Evolutionary conservation across 2,113 vertebrate species (phyloP), one percentile per base, ranked within the genome.

Genomic region (Scortum barcoo): DNA sequence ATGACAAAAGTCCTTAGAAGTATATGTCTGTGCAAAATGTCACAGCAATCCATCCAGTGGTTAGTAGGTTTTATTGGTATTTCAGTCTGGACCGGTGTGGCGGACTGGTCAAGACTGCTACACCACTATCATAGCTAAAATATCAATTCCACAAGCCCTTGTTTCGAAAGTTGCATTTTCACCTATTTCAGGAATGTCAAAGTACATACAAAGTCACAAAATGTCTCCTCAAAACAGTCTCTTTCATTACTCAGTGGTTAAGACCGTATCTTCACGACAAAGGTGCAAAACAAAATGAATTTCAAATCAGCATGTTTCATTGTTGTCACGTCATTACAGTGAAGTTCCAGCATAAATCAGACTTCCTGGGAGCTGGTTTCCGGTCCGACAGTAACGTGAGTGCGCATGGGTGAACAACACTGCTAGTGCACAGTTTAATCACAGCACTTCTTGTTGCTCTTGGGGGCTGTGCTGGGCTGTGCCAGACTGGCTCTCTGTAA

Each of bases 391-490:
- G 73, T 61, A n/a, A 58, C 4, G 6, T 19, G 22, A 68, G 44
- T 72, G 40, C 62, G 42, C 13, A 12, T 5, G 11, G 58, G 14
- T 24, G n/a, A 44, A 36, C 33, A 36, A 40, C n/a, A 22, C 28
- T 22, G 6, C 20, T 44, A 36, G 62, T 53, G 57, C 33, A 42
- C 42, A n/a, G 40, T 83, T 87, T 87, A 95, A 66, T 28, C 22
- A 30, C 95, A 96, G 76, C 88, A 91, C 78, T 94, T 94, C 44
- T 88, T 93, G 14, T 53, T 75, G 33, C n/a, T 68, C 38, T 86
- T 79, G 16, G 69, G n/a, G 0, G 40, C 12, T 0, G 2, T 3
- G 0, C 70, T 77, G 19, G 77, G 62, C 0, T 80, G 70, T 38
- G 72, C 58, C 65, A 44, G 19, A 53, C 42, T 74, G 61, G 67